Conservation (phyloP, 2,797 vertebrate genomes). For the Acipenser oxyrinchus region DNA sequence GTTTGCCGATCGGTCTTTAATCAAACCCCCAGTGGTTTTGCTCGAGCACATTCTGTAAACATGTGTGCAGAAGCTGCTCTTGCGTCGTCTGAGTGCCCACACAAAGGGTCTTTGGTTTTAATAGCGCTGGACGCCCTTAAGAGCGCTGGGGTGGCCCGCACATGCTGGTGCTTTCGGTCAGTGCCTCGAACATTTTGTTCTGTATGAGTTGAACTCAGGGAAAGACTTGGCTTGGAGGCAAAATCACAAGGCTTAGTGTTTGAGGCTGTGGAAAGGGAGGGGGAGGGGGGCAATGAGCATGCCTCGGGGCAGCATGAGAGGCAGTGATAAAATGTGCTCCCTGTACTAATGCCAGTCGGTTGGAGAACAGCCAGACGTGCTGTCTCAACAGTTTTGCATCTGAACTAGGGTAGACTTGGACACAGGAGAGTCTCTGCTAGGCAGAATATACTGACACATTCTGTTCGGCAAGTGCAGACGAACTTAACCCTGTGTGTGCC, state of each 20-base stretch:
- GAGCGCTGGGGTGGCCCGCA: conserved; percentile 37
- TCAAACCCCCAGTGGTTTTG: no score
- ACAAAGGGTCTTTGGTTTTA: conserved; percentile 48
- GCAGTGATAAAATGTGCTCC: conserved; percentile 9
- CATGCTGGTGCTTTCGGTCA: conserved; percentile 47
- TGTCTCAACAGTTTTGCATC: conserved; percentile 11
- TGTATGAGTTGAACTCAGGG: conserved; percentile 49
- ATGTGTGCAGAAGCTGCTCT: no score
- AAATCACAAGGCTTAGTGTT: conserved; percentile 40
- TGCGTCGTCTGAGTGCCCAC: conserved; percentile 25
- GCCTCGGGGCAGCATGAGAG: conserved; percentile 4
- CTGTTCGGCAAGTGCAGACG: neutral
- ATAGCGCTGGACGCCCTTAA: conserved; percentile 36
- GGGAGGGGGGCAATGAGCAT: conserved; percentile 6
- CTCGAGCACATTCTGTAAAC: no score
- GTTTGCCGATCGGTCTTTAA: conserved; percentile 5
- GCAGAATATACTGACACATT: neutral
- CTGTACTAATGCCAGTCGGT: conserved; percentile 6
- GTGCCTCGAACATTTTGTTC: conserved; percentile 71
- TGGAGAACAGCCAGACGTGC: conserved; percentile 8
- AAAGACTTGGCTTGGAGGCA: conserved; percentile 31
- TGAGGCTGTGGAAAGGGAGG: conserved; percentile 3
- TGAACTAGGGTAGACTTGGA: conserved; percentile 1
- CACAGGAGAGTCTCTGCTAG: neutral
- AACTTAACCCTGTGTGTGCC: conserved; percentile 20